Evolutionary conservation across 2,888 invertebrate species (phyloP).

Genomic region (Tipula confusa): DNA sequence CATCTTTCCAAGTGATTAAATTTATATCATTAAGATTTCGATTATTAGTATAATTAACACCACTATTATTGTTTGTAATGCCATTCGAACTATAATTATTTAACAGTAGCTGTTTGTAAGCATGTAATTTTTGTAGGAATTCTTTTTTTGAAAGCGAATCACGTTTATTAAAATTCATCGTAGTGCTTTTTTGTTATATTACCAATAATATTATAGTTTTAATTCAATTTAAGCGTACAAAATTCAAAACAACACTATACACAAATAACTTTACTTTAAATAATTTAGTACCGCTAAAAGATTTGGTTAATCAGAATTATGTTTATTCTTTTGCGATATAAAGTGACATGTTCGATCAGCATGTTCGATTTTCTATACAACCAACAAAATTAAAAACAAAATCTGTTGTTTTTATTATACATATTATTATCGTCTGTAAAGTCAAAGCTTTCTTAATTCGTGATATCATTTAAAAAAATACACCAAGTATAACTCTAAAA

Average conservation of each 20-base stretch:
- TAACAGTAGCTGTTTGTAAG: neutral
- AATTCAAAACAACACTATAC: neutral
- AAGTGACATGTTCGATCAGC: neutral
- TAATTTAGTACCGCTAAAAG: neutral
- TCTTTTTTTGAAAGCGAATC: neutral
- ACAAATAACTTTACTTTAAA: neutral
- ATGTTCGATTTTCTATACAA: neutral
- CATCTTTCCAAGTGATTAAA: neutral
- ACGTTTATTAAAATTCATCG: constrained; percentile 26
- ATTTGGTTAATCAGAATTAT: neutral
- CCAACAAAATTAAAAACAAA: neutral
- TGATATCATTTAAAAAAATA: neutral
- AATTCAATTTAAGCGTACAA: neutral
- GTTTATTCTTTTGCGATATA: neutral
- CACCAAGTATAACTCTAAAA: too few species aligned
- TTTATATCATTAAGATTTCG: neutral
- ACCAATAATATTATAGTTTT: neutral
- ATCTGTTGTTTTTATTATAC: neutral
- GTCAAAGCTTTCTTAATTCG: neutral
- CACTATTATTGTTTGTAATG: neutral
- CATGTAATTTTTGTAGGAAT: neutral
- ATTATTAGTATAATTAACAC: neutral
- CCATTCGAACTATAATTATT: neutral
- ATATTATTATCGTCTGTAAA: neutral
- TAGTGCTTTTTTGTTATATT: neutral